phyloP scores from a whole-genome alignment of 2,888 invertebrate genomes.

The Osmoderma eremita region DNA sequence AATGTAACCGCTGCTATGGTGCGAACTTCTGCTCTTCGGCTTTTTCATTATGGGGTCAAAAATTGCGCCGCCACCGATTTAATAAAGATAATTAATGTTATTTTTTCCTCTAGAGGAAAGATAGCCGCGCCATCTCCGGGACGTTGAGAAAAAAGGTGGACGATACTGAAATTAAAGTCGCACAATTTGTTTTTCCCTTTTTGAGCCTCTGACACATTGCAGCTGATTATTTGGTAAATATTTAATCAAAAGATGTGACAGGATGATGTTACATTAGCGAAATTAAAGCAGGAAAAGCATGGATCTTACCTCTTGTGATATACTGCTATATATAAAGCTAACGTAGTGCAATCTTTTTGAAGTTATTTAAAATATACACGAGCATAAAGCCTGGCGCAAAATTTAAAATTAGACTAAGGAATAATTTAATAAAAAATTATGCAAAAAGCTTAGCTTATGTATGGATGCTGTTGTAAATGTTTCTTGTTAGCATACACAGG shows the following conservation, averaged over 20 bases:
- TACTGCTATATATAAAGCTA: too few species aligned
- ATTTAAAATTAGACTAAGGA: too few species aligned
- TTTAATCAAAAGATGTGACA: neutral
- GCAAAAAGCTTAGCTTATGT: too few species aligned
- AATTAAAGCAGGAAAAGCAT: neutral
- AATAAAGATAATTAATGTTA: slow-evolving; percentile 11
- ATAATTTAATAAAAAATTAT: too few species aligned
- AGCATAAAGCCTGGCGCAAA: too few species aligned
- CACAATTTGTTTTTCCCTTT: neutral
- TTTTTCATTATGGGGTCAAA: neutral
- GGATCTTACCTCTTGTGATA: too few species aligned
- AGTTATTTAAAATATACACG: too few species aligned
- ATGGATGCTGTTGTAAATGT: too few species aligned
- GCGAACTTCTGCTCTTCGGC: neutral
- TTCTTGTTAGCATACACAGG: too few species aligned
- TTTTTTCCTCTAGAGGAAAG: neutral
- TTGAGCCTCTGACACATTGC: neutral
- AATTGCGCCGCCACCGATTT: slow-evolving; percentile 2
- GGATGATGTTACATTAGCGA: neutral
- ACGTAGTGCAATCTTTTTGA: too few species aligned
- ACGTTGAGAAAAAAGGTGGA: neutral
- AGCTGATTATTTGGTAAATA: slow-evolving; percentile 5
- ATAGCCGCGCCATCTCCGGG: neutral
- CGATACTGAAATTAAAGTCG: neutral
- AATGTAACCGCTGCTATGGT: neutral